Evolutionary conservation across 2,113 vertebrate species (phyloP), one percentile per base, ranked within the genome.

Genomic region (Mixornis gularis): DNA sequence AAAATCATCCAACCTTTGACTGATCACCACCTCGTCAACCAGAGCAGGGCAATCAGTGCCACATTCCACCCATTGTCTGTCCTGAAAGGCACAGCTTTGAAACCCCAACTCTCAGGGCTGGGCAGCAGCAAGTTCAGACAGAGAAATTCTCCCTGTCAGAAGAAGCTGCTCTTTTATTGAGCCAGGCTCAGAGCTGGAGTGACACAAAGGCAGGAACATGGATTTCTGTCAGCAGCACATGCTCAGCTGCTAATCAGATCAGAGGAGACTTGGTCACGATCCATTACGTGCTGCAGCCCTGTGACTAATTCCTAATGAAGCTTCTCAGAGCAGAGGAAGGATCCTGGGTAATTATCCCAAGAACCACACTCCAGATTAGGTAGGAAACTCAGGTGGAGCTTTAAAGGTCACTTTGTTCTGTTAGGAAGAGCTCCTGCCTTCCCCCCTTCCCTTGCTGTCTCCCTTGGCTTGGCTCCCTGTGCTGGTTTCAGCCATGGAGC

Each of bases 91-190:
- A 62, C 1, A 0, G 85, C 84, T 85, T 22, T 74, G 44, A 36
- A 79, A 72, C 16, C 40, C 56, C 1, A 2, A 2, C 27, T 89
- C 46, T 55, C n/a, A 44, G 24, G 52, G 62, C 59, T 92, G 81
- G 58, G 73, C 3, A 6, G 53, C 29, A 73, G 24, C 48, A 38
- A 53, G 41, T 29, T 89, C 34, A 76, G 89, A 62, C 51, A 51
- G 43, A 92, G 70, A 49, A 69, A 66, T 77, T n/a, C 59, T 74
- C 49, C 92, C 58, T 88, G 86, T 87, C 92, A 88, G 1, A 66
- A 97, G 92, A 66, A 41, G 41, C 71, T 95, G 94, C 65, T 96
- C 86, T 96, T 95, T 93, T 89, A 94, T 84, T 89, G 91, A 90
- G 82, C 44, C 12, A 4, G 68, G 71, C 74, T 79, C 2, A 1